These are phyloP conservation scores for Ditylenchus weischeri DNA, from an alignment of 2,888 invertebrate genomes.

Conservation along the genomic window DNA sequence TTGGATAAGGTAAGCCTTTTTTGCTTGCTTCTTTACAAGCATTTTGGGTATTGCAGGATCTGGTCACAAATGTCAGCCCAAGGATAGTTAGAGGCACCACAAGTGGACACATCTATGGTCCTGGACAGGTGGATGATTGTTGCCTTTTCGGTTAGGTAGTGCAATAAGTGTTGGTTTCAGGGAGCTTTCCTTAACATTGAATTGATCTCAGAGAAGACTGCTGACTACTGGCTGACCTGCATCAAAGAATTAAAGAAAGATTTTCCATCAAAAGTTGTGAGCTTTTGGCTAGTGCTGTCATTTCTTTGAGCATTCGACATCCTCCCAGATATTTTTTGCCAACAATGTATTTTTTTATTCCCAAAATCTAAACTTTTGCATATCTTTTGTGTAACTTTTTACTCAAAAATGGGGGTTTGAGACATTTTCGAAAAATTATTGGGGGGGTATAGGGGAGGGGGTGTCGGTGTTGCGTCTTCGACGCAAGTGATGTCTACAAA, in stretches of 20 bases:
- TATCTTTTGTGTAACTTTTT: no score
- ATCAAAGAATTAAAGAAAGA: constrained; percentile 83
- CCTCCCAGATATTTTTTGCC: no score
- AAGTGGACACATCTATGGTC: constrained; percentile 79
- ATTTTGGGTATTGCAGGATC: constrained; percentile 67
- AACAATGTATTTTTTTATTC: no score
- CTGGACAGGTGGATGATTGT: constrained; percentile 69
- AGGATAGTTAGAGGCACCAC: constrained; percentile 90
- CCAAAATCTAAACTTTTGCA: no score
- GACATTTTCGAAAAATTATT: no score
- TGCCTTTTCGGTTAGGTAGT: no score
- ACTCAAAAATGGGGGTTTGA: no score
- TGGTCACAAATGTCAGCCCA: constrained; percentile 93
- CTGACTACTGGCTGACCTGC: constrained; percentile 85
- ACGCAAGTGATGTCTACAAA: no score
- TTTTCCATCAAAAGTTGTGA: constrained; percentile 69
- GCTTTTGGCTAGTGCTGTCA: no score
- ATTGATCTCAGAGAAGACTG: constrained; percentile 91
- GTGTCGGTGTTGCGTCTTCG: no score
- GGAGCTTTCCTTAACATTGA: constrained; percentile 95
- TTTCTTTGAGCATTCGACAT: no score
- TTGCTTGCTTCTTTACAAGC: not conserved
- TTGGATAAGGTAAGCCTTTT: constrained; percentile 76
- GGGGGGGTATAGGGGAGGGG: no score
- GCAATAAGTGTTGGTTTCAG: constrained; percentile 27